Conservation (phyloP, 2,797 vertebrate species). For the Chaetodon trifasciatus region DNA sequence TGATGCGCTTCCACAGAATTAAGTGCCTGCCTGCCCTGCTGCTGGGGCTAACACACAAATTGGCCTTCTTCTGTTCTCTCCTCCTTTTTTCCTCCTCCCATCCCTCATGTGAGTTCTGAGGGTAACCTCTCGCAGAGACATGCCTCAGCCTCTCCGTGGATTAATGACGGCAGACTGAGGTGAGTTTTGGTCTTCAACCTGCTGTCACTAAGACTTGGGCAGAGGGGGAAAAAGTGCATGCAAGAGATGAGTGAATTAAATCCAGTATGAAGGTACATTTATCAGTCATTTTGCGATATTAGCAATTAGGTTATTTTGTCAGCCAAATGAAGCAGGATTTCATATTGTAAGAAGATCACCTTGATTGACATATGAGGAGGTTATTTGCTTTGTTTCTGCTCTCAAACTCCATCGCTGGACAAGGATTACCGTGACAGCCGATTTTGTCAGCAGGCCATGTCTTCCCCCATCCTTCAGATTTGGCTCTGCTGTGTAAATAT, state of each 20-base stretch:
- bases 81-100: slow-evolving; percentile 62
- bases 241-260: slow-evolving; percentile 15
- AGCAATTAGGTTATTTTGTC: neutral
- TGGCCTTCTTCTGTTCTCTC: slow-evolving; percentile 80
- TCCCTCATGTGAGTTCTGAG: slow-evolving; percentile 77
- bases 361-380: slow-evolving; percentile 46
- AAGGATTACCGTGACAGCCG: slow-evolving; percentile 39
- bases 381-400: slow-evolving; percentile 20
- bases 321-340: neutral
- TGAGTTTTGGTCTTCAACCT: slow-evolving; percentile 58
- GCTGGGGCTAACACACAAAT: slow-evolving; percentile 86
- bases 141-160: slow-evolving; percentile 80
- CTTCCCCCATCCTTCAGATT: slow-evolving; percentile 44
- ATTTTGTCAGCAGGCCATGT: slow-evolving; percentile 42
- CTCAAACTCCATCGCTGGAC: slow-evolving; percentile 23
- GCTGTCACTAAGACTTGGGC: slow-evolving; percentile 35
- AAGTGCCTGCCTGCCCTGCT: slow-evolving; percentile 87
- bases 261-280: neutral
- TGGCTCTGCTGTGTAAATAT: slow-evolving; percentile 74
- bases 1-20: slow-evolving; percentile 89
- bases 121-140: slow-evolving; percentile 71
- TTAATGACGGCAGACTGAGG: slow-evolving; percentile 79
- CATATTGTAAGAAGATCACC: neutral
- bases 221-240: slow-evolving; percentile 11
- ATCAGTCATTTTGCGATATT: neutral